Evolutionary conservation across 2,113 vertebrate species (phyloP), one percentile per base, ranked within the genome.

Genomic region (Mastomys natalensis): DNA sequence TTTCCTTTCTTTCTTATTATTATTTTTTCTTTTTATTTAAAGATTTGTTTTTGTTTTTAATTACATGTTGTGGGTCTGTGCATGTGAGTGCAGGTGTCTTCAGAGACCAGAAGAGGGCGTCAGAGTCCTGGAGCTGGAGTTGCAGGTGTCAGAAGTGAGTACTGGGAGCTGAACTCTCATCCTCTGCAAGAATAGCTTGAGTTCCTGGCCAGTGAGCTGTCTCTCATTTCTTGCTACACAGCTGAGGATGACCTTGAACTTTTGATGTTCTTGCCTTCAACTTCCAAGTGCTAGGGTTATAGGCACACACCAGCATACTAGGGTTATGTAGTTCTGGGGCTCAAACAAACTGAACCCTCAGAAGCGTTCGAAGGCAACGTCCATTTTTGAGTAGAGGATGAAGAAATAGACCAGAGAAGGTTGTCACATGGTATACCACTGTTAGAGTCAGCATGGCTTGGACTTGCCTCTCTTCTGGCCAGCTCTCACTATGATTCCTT

Each of bases 401-500:
- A 29, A 76, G 31, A 3, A 22, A 31, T 0, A 22, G 78, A 43
- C 16, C n/a, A 26, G 17, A 21, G 3, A 21, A 90, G 68, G 12
- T 29, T 40, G 31, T 86, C 60, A 73, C 51, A 1, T 40, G 24
- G 4, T 78, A 37, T 26, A n/a, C 84, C 70, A 66, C 29, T n/a
- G 22, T 66, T 21, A 40, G 55, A 53, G 11, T 68, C 21, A 72
- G 45, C 51, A 13, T 40, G 90, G n/a, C 19, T 48, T 66, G 87
- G n/a, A 45, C 48, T 51, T 3, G 3, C 40, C 40, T 84, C 37
- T 93, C 45, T 87, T 64, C 45, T 31, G 40, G 45, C 29, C 53
- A 68, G 12, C 66, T 66, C 80, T 97, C 80, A 70, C 51, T 86
- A 64, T 55, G n/a, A 5, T 91, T 96, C 76, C 68, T 85, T 92